Conservation (phyloP, 35 echinoderm and acorn worm genomes). For the Ophioderma brevispina region DNA sequence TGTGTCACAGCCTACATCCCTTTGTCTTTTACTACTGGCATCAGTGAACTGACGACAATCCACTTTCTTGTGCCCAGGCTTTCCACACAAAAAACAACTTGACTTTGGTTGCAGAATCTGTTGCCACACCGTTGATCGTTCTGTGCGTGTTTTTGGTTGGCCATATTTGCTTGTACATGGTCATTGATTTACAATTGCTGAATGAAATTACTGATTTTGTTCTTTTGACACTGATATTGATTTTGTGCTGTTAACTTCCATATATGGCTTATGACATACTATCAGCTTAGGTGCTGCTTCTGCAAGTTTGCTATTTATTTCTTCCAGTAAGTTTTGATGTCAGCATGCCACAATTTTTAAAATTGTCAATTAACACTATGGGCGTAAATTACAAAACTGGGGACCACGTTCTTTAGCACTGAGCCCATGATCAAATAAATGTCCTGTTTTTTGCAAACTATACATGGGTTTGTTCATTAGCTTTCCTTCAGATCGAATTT, state of each 20-base stretch:
- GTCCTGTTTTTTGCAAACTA: conserved; percentile 9
- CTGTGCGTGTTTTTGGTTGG: too few relatives aligned
- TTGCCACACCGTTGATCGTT: too few relatives aligned
- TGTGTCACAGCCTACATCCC: neutral
- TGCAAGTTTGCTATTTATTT: neutral
- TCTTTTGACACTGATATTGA: too few relatives aligned
- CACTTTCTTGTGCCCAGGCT: too few relatives aligned
- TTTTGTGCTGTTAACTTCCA: neutral
- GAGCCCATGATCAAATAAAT: neutral
- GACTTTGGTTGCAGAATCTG: too few relatives aligned
- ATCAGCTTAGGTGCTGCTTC: neutral
- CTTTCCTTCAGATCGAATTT: neutral
- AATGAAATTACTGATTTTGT: too few relatives aligned
- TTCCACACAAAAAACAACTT: too few relatives aligned
- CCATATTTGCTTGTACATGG: too few relatives aligned
- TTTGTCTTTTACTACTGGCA: too few relatives aligned
- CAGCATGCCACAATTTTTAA: neutral
- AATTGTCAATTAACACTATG: neutral
- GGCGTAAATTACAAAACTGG: neutral
- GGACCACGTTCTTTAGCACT: neutral
- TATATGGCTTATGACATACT: neutral
- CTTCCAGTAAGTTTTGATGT: conserved; percentile 1
- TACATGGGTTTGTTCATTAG: neutral
- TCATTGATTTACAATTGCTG: too few relatives aligned
- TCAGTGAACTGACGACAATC: too few relatives aligned